Conservation (phyloP, 2,113 vertebrate species). For the Grammomys dolichurus region DNA sequence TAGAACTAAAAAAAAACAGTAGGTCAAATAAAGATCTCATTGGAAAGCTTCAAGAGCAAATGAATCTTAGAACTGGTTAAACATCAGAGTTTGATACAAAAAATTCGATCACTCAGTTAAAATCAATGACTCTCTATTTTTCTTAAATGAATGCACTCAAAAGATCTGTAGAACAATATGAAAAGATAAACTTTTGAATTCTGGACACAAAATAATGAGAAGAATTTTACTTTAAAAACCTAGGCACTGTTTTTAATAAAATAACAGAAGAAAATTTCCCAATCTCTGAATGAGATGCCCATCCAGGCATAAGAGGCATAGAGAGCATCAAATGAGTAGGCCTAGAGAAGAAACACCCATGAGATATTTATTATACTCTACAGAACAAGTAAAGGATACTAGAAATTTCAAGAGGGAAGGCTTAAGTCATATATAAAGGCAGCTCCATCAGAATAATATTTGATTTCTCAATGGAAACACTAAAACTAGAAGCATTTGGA, state of each 20-base stretch:
- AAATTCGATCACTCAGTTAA: background rate
- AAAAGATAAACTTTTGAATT: background rate
- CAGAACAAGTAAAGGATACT: background rate
- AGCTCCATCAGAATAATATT: background rate
- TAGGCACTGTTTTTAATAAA: background rate
- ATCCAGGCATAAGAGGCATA: background rate
- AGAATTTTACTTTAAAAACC: background rate
- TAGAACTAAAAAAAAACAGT: background rate
- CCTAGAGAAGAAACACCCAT: background rate
- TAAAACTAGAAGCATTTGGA: background rate
- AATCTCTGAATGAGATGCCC: background rate
- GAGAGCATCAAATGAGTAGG: background rate
- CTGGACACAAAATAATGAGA: too few relatives aligned
- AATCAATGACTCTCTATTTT: background rate
- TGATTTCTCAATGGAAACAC: background rate
- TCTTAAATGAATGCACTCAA: background rate
- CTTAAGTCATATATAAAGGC: background rate
- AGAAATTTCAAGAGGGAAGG: background rate
- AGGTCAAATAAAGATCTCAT: background rate
- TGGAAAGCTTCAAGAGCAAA: background rate
- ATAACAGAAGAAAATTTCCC: background rate
- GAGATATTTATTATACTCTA: background rate
- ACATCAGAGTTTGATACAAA: background rate
- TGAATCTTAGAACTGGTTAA: too few relatives aligned
- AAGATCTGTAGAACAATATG: background rate